Conservation (phyloP, 1,140 invertebrate genomes). For the Drosophila littoralis region DNA sequence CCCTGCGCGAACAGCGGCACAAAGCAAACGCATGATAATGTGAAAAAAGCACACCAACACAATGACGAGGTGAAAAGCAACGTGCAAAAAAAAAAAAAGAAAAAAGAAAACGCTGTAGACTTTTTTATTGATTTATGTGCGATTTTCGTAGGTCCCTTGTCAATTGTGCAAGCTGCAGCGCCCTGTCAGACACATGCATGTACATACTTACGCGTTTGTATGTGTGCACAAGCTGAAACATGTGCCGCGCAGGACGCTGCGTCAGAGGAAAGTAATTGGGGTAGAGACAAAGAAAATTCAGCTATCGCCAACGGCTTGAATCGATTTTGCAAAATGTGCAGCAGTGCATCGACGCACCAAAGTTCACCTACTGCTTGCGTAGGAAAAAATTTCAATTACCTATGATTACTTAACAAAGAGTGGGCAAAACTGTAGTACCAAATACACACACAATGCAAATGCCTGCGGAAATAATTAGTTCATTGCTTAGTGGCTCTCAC, state of each 20-base stretch:
- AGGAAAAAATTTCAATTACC: constrained; percentile 21
- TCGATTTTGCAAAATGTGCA: constrained; percentile 67
- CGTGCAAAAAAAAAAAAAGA: constrained; percentile 43
- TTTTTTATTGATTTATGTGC: constrained; percentile 39
- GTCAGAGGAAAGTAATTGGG: constrained; percentile 38
- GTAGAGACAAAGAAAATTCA: constrained; percentile 48
- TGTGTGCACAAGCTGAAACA: constrained; percentile 28
- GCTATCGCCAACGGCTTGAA: constrained; percentile 17
- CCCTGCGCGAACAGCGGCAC: constrained; percentile 54
- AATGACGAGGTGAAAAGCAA: constrained; percentile 57
- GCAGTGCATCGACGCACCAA: not conserved
- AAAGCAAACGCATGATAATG: constrained; percentile 63
- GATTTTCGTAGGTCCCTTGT: constrained; percentile 17
- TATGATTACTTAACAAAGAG: constrained; percentile 72
- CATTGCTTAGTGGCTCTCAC: constrained; percentile 43
- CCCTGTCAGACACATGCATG: constrained; percentile 14
- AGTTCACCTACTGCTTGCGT: not conserved
- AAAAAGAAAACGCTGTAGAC: constrained; percentile 40
- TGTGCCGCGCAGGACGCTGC: constrained; percentile 52
- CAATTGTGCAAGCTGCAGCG: constrained; percentile 41
- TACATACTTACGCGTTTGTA: constrained; percentile 3
- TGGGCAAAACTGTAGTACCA: constrained; percentile 42
- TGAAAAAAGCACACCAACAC: constrained; percentile 46
- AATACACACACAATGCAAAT: constrained; percentile 48
- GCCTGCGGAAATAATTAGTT: constrained; percentile 29